A percentile compares a stretch with the other conserved stretches of the same genome.
Conservation (phyloP, 2,113 vertebrate genomes). For the Leptobrachium ailaonicum region DNA sequence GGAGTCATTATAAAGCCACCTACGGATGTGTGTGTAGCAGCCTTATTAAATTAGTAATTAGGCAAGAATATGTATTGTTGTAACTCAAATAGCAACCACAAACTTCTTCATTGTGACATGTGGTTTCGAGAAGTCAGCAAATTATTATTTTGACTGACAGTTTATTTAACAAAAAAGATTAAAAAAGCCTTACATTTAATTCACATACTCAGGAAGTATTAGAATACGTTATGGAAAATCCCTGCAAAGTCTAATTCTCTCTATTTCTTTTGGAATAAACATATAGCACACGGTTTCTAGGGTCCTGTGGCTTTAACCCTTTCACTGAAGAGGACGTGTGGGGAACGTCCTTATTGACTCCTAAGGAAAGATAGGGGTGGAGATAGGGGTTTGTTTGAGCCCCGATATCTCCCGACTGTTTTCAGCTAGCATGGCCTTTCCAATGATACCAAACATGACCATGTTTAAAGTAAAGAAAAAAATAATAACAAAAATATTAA, state of each 20-base stretch:
- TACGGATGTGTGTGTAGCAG: neutral
- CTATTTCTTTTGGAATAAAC: slow-evolving; percentile 23
- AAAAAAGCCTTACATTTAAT: no score
- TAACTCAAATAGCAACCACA: slow-evolving; percentile 3
- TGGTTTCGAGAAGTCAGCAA: slow-evolving; percentile 13
- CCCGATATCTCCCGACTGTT: no score
- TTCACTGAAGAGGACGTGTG: no score
- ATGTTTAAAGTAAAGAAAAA: no score
- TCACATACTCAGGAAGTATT: slow-evolving; percentile 10
- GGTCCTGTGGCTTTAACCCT: neutral
- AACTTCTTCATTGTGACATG: slow-evolving; percentile 2
- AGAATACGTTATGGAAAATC: slow-evolving; percentile 6
- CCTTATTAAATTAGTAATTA: neutral
- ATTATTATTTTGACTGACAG: slow-evolving; percentile 24
- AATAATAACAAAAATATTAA: no score
- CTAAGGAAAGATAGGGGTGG: no score
- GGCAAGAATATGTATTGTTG: neutral
- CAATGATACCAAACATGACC: no score
- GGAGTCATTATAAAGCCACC: neutral
- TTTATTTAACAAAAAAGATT: neutral
- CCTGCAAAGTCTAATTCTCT: neutral
- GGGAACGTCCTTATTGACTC: no score
- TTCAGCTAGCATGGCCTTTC: no score
- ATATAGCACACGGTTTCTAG: neutral
- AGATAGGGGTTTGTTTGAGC: no score